Percentiles rank a stretch among this genome's conserved stretches.
These are phyloP conservation scores for Onychorhynchus coronatus DNA, from an alignment of 2,113 vertebrate genomes.

Conservation along the genomic window DNA sequence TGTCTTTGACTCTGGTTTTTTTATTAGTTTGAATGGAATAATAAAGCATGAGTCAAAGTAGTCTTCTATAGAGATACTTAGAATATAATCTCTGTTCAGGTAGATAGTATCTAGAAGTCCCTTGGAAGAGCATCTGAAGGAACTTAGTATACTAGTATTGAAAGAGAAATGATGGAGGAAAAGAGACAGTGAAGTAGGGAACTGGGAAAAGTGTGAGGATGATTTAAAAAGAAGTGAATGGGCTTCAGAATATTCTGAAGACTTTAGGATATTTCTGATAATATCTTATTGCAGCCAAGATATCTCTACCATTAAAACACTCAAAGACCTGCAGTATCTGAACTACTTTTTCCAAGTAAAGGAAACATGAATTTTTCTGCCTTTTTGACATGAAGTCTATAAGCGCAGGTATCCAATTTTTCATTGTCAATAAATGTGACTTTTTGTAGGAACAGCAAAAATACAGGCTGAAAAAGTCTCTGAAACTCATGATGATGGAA, in stretches of 20 bases:
- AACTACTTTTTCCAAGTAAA: not conserved
- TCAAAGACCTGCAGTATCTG: not conserved
- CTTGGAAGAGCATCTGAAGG: not conserved
- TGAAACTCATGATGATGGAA: conserved; percentile 71
- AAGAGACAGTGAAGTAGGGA: not conserved
- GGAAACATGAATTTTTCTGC: not conserved
- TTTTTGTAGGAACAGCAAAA: conserved; percentile 72
- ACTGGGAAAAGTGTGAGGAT: not conserved
- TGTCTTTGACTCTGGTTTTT: not conserved
- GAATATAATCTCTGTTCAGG: not conserved
- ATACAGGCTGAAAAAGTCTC: conserved; percentile 71
- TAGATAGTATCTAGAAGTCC: not conserved
- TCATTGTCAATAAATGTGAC: not conserved
- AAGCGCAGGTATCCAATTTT: not conserved
- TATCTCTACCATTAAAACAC: not conserved
- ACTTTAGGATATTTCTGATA: not conserved
- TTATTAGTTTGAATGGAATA: not conserved
- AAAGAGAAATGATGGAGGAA: not conserved
- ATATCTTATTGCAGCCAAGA: not conserved
- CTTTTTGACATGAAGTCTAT: not conserved
- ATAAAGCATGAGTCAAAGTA: not conserved
- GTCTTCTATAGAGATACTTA: not conserved
- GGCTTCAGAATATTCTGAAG: not conserved
- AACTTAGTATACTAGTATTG: not conserved
- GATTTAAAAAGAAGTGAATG: not conserved